A percentile compares a stretch with the other conserved stretches of the same genome.
phyloP scores from a whole-genome alignment of 2,888 invertebrate genomes.

The Tryphoninae sp. region DNA sequence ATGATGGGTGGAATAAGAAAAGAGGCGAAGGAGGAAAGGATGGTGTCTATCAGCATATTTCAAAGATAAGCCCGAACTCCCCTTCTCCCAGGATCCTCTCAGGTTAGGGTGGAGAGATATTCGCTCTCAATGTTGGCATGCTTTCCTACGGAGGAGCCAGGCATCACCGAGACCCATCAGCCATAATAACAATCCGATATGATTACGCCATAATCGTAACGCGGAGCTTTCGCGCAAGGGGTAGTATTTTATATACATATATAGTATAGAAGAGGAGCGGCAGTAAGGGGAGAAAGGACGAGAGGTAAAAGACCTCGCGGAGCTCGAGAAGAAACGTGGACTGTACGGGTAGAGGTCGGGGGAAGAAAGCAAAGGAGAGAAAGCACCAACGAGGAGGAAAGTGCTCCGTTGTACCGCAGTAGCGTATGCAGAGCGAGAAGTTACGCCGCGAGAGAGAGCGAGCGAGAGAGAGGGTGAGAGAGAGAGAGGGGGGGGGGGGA shows the following conservation, averaged over 20 bases:
- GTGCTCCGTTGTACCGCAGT: conserved; percentile 29
- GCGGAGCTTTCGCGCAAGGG: conserved; percentile 61
- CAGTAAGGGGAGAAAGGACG: neutral
- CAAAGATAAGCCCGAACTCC: conserved; percentile 79
- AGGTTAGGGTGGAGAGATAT: conserved; percentile 31
- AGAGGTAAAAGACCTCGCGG: conserved; percentile 12
- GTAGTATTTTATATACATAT: conserved; percentile 28
- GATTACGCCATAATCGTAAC: conserved; percentile 81
- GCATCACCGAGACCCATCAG: conserved; percentile 75
- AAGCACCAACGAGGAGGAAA: conserved; percentile 39
- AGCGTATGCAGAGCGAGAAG: conserved; percentile 48
- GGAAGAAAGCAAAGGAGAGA: conserved; percentile 41
- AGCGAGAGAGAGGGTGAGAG: conserved; percentile 31
- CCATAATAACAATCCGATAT: conserved; percentile 82
- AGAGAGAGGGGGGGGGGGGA: conserved; percentile 15
- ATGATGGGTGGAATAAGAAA: conserved; percentile 23
- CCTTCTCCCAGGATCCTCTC: conserved; percentile 57
- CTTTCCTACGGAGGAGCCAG: conserved; percentile 64
- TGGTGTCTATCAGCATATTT: conserved; percentile 81
- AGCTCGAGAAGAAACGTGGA: conserved; percentile 1
- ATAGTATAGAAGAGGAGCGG: neutral
- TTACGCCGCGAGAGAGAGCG: neutral
- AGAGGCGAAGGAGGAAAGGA: conserved; percentile 64
- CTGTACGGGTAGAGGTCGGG: conserved; percentile 22
- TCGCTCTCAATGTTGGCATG: conserved; percentile 63